Evolutionary conservation across 2,888 invertebrate genomes (phyloP), one percentile per base, ranked within the genome.

Genomic region (Drosophila kambysellisi): DNA sequence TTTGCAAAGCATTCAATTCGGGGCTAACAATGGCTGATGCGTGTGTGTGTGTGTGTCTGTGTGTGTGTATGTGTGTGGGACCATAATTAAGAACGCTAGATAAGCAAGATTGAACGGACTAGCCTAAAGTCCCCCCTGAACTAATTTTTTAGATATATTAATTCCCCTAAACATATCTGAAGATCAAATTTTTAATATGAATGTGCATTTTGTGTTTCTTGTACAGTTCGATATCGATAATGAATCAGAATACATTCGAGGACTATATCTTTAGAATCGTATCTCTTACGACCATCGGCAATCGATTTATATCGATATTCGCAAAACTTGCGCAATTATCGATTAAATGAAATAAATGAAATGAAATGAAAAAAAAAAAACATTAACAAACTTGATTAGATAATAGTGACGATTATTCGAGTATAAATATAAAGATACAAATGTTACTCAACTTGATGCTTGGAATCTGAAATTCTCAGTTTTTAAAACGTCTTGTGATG

Each of bases 1-100:
- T 39, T 39, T 17, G 11, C 20, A 60, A 17, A 20, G 37, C 56
- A 57, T 57, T 20, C 41, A 57, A 15, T 32, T 43, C 12, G 32
- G 41, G 41, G 56, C 15, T 0, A 41, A 15, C 8, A 57, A 57
- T 11, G 4, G 15, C 17, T 43, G 9, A n/a, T 15, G n/a, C n/a
- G 8, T 32, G 41, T 43, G 9, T 5, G 8, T 29, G n/a, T 25
- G 17, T 17, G 46, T 46, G 17, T 11, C 2, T 41, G n/a, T 32
- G 41, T 9, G 4, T 32, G n/a, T 32, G 30, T 43, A 5, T 43
- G 30, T 20, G 11, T 20, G 12, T 46, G 20, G 7, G 20, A 37
- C 7, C 20, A 5, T 46, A 12, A 20, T 46, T 46, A 46, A 20
- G 46, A 20, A 7, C 15, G 12, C 12, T 20, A 46, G 20, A 46